Conservation (phyloP, 2,797 vertebrate species). For the Melanotaenia nigrans region DNA sequence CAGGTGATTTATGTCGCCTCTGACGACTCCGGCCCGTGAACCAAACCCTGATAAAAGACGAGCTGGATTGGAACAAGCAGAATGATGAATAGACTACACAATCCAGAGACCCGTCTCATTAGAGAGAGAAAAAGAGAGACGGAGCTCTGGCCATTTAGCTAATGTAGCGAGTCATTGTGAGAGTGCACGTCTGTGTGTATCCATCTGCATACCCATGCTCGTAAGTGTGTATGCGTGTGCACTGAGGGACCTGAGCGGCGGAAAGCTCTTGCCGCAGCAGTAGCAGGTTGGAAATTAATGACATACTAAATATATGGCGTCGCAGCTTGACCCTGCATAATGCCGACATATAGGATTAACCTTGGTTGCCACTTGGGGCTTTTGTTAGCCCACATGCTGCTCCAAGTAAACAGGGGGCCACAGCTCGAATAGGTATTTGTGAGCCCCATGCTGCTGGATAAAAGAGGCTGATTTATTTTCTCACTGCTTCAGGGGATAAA, state of each 20-base stretch:
- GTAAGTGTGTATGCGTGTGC: constrained; percentile 28
- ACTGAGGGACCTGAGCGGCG: constrained; percentile 82
- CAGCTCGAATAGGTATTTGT: constrained; percentile 67
- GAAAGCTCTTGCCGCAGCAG: constrained; percentile 65
- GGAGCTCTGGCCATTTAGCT: constrained; percentile 89
- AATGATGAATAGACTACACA: constrained; percentile 98
- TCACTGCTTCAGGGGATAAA: constrained; percentile 75
- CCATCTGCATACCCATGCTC: constrained; percentile 44
- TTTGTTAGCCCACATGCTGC: constrained; percentile 77
- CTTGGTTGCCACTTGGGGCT: constrained; percentile 83
- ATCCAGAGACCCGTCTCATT: constrained; percentile 97
- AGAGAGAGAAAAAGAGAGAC: constrained; percentile 77
- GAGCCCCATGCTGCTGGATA: constrained; percentile 46
- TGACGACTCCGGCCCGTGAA: constrained; percentile 93
- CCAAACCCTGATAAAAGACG: constrained; percentile 94
- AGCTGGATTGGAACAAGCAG: constrained; percentile 97
- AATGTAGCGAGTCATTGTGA: constrained; percentile 96
- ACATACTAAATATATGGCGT: constrained; percentile 85
- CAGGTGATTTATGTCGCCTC: constrained; percentile 95
- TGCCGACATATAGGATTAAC: constrained; percentile 88
- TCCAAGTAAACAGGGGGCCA: constrained; percentile 64
- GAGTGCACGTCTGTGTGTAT: constrained; percentile 53
- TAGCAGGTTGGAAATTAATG: constrained; percentile 92
- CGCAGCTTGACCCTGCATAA: constrained; percentile 86
- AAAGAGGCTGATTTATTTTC: constrained; percentile 77